These are phyloP conservation scores for Triplophysa rosa DNA, from an alignment of 2,113 vertebrate genomes.

Conservation along the genomic window DNA sequence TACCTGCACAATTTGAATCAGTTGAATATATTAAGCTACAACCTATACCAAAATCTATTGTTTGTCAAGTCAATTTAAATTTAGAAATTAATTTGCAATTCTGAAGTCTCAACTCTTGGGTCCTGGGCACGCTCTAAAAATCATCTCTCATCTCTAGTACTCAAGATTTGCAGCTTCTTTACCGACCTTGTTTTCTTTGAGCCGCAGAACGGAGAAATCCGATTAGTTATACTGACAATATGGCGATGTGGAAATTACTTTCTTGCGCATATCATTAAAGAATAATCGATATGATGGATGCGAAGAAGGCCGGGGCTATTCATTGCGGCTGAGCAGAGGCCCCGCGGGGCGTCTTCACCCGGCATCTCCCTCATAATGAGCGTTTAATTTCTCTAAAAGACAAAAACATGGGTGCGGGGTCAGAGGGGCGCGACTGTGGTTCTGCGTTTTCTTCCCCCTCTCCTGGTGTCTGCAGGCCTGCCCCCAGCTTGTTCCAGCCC, in stretches of 20 bases:
- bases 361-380: constrained; percentile 60
- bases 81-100: too few species aligned
- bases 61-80: too few species aligned
- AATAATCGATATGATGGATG: constrained; percentile 84
- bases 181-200: constrained; percentile 74
- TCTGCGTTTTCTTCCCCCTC: not conserved
- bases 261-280: constrained; percentile 86
- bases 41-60: too few species aligned
- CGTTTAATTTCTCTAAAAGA: constrained; percentile 66
- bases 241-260: constrained; percentile 84
- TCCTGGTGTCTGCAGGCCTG: constrained; percentile 34
- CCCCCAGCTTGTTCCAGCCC: constrained; percentile 51
- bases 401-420: constrained; percentile 51
- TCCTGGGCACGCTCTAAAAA: not conserved
- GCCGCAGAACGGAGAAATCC: constrained; percentile 76
- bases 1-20: too few species aligned
- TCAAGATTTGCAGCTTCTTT: constrained; percentile 36
- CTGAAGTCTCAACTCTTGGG: not conserved
- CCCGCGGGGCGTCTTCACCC: constrained; percentile 57
- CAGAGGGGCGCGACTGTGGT: not conserved
- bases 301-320: constrained; percentile 73
- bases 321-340: constrained; percentile 72
- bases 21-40: too few species aligned
- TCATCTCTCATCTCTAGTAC: not conserved
- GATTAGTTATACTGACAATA: constrained; percentile 84